Base-by-base conservation (phyloP, 1,140 invertebrate genomes). In the Aphis craccivora region DNA sequence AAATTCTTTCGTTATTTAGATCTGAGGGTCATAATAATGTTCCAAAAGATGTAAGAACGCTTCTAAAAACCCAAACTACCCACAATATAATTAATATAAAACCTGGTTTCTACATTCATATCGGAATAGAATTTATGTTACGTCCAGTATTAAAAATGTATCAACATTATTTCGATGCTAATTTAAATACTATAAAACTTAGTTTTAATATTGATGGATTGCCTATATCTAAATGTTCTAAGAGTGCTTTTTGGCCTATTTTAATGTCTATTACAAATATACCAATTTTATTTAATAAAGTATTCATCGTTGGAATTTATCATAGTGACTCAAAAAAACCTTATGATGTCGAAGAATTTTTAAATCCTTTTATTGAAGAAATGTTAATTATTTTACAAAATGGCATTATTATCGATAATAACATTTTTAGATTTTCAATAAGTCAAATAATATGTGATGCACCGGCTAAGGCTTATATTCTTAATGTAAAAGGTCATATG, bases 1-100 rank as follows among this genome's bases (percentile, higher is more conserved):
- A 40, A 35, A 37, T 84, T 35, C 81, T 84, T 51, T 40, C n/a
- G 40, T 2, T 84, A 84, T 84, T 84, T 37, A 35, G 40, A 37
- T 37, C 35, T 25, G 83, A 86, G 18, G 37, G 37, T 86, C 25
- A 23, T 22, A 45, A 25, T 43, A 30, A 86, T 86, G 83, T 86
- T 86, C 43, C 83, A 43, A 86, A 43, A 86, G 22, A 86, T 86
- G 20, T 86, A 4, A 43, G 37, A 43, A 86, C 83, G 40, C 83
- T 86, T 43, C 22, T 86, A 45, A 86, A 86, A 43, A 86, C 83
- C 30, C 83, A 40, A 43, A 86, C 40, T 43, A 43, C 20, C 6
- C 83, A 86, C 23, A 14, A 86, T 86, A 43, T 98, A 98, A 94
- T 97, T 97, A 95, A 95, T 51, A 51, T 88, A 48, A 43, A 45